Base-by-base conservation (phyloP, 2,888 invertebrate species). In the Troides oblongomaculatus region DNA sequence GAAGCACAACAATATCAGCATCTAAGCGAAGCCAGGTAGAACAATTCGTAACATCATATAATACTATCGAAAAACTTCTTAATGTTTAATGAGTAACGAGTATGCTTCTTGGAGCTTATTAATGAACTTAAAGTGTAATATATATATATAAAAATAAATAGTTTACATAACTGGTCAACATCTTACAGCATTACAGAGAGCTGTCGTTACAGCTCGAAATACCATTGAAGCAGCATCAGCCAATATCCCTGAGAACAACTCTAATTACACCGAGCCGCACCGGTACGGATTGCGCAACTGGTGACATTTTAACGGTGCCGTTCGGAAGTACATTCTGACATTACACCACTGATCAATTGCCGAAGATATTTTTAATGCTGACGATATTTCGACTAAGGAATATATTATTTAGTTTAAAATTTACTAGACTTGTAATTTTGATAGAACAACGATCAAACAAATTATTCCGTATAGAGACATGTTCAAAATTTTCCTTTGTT, bases 241-340 rank as follows among this genome's bases (percentile, higher is more conserved):
- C 76, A 76, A 80, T 81, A 83, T 74, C 77, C 82, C 78, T 83
- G 84, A 78, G 83, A 84, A 82, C 78, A 79, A 81, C 78, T 82
- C 83, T 83, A 83, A 84, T 84, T 83, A 83, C 80, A 76, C 74
- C 73, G 69, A 75, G 74, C 72, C 71, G 76, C 77, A 76, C 76
- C 74, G 74, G 73, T 70, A 72, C 53, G 58, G 69, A 71, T 78
- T 78, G 74, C 76, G 75, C 73, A 78, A 79, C 73, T 65, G 74
- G 75, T 78, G 79, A 79, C 81, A 81, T 78, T 80, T 76, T 79
- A 78, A 74, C 75, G 70, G 75, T 43, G 63, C 70, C n/a, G 21
- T 65, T 66, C 53, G 63, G 62, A 70, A 63, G 62, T 66, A 70
- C 60, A 6, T 60, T 50, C 56, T 68, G 68, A 59, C 59, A 58